Conservation (phyloP, 2,113 vertebrate genomes). For the western clawed frog (Xenopus tropicalis) region UCB_Xtro_10.0 CM004447.2:71063501-71064000, state of each 20-base stretch:
- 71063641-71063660: conserved; percentile 58
- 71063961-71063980: conserved; percentile 68
- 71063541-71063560: too few species aligned
- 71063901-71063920: conserved; percentile 72
- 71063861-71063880: conserved; percentile 74
- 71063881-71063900: conserved; percentile 65
- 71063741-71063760: conserved; percentile 70
- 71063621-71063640: too few species aligned
- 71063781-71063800: conserved; percentile 76
- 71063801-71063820: conserved; percentile 84
- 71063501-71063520: too few species aligned
- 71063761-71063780: conserved; percentile 72
- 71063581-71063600: too few species aligned
- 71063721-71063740: conserved; percentile 72
- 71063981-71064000: conserved; percentile 34
- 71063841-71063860: conserved; percentile 76
- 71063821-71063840: conserved; percentile 79
- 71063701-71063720: conserved; percentile 54
- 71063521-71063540: too few species aligned
- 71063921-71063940: conserved; percentile 72
- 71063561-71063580: too few species aligned
- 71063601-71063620: too few species aligned
- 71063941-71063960: conserved; percentile 65
- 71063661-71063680: conserved; percentile 70
- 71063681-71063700: conserved; percentile 55